Evolutionary conservation across 2,888 invertebrate genomes (phyloP).

Genomic region (Tortricodes alternella): DNA sequence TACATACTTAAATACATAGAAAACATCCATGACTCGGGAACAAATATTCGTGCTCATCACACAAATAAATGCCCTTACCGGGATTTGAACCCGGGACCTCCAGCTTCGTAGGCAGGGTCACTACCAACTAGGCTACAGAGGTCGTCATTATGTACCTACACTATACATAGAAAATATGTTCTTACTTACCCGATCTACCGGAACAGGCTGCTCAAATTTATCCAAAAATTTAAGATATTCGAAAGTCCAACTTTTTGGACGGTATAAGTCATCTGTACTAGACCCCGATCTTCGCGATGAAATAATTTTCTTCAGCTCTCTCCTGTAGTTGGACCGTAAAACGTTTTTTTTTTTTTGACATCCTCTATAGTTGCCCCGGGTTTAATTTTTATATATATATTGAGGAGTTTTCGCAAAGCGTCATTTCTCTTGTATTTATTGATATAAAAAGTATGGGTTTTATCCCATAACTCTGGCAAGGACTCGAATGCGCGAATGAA

Average conservation of each 20-base stretch:
- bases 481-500: slow-evolving; percentile 16
- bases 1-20: too few relatives aligned
- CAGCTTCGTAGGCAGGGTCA: too few relatives aligned
- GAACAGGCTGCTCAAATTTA: slow-evolving; percentile 30
- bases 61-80: too few relatives aligned
- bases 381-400: slow-evolving; percentile 27
- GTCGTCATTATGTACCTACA: slow-evolving; percentile 17
- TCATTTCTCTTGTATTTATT: slow-evolving; percentile 29
- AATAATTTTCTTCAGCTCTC: slow-evolving; percentile 31
- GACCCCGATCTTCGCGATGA: slow-evolving; percentile 26
- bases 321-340: slow-evolving; percentile 28
- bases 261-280: slow-evolving; percentile 24
- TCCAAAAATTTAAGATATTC: slow-evolving; percentile 28
- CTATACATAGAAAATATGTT: slow-evolving; percentile 25
- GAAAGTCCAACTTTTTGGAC: slow-evolving; percentile 31
- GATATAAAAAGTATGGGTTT: slow-evolving; percentile 25
- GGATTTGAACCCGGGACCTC: too few relatives aligned
- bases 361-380: slow-evolving; percentile 25
- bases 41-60: too few relatives aligned
- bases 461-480: slow-evolving; percentile 23
- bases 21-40: too few relatives aligned
- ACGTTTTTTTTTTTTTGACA: slow-evolving; percentile 24
- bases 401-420: slow-evolving; percentile 26
- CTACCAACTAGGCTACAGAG: neutral
- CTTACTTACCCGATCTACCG: slow-evolving; percentile 14